A percentile compares a stretch with the other conserved stretches of the same genome.
These are phyloP conservation scores for Malurus leucopterus DNA, from an alignment of 2,797 vertebrate species.

Conservation along the genomic window DNA sequence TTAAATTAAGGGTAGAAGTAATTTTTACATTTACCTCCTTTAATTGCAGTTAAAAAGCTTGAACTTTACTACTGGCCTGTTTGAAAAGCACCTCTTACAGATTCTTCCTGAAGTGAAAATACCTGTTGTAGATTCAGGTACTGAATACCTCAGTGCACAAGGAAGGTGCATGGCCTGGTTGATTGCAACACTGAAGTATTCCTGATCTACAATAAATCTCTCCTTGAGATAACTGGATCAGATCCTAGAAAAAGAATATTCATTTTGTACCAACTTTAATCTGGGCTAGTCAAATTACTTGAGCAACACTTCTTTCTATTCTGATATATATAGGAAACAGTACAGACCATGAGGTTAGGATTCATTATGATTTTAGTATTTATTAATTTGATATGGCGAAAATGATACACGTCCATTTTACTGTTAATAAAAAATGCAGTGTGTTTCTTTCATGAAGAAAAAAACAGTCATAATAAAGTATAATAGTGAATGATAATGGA, in stretches of 20 bases:
- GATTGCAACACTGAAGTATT: not conserved
- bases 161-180: not conserved
- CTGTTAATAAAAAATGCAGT: rapidly evolving
- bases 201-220: not conserved
- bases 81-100: not conserved
- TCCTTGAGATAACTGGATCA: not conserved
- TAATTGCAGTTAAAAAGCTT: not conserved
- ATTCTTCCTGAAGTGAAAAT: not conserved
- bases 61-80: not conserved
- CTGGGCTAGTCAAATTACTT: not conserved
- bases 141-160: not conserved
- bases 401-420: not conserved
- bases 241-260: not conserved
- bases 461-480: not conserved
- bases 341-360: not conserved
- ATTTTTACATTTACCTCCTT: not conserved
- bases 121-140: not conserved
- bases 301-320: not conserved
- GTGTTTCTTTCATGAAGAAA: not conserved
- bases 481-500: not conserved
- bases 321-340: not conserved
- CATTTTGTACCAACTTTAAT: not conserved
- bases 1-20: not conserved
- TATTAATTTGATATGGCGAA: not conserved
- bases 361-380: not conserved